Evolutionary conservation across 2,888 invertebrate genomes (phyloP), one percentile per base, ranked within the genome.

Genomic region (Julus scandinavius): DNA sequence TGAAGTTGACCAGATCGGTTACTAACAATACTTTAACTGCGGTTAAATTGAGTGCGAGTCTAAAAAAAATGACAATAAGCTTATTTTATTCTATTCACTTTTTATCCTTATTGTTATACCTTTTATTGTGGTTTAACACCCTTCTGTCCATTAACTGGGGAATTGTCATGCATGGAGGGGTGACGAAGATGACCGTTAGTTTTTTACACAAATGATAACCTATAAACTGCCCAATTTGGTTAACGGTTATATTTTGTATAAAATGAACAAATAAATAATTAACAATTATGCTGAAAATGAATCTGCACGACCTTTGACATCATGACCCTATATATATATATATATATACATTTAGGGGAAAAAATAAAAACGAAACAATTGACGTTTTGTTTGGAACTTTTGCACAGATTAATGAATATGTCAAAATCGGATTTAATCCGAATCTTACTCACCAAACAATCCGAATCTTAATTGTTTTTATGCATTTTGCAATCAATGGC

Each of bases 171-270:
- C 29, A 80, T 80, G n/a, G n/a, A n/a, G 38, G 80, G 80, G 80
- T 80, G 80, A 54, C 13, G 38, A 38, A 13, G 80, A 38, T 38
- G 80, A 80, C 80, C 80, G 80, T 80, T 80, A 80, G 29, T 20
- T 80, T 80, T 80, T 38, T 38, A 80, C 13, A 80, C 80, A 80
- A 72, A 80, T 38, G 38, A 80, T 80, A 80, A 38, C 80, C 80
- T 80, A 29, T 29, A 80, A 20, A 80, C 72, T 20, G 80, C 80
- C 80, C 80, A 80, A 80, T 80, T 29, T 80, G 38, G 80, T 80
- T 80, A 80, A 80, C 80, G 80, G 80, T 80, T 38, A 20, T 13
- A 80, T 80, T 80, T 80, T 80, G 80, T 80, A 80, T 80, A 38
- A 6, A 38, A 11, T 38, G 38, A 38, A 80, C 11, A 80, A 11